Percentiles rank a stretch among this genome's conserved stretches.
These are phyloP conservation scores for Lepidocyrtoides sp. DNA, from an alignment of 2,888 invertebrate genomes.

Conservation along the genomic window DNA sequence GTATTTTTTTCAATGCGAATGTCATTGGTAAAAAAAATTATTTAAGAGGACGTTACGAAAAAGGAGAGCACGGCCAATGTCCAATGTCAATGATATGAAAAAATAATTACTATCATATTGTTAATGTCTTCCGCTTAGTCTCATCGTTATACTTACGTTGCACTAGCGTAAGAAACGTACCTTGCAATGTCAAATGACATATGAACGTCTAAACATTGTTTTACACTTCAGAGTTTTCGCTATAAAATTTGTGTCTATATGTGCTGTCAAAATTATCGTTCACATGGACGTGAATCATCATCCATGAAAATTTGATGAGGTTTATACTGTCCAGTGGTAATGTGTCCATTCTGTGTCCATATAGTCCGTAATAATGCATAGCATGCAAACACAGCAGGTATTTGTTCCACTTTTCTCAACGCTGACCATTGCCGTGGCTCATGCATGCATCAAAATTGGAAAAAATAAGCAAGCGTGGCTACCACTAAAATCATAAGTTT, in stretches of 20 bases:
- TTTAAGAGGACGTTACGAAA: not conserved
- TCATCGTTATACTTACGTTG: slow-evolving; percentile 22
- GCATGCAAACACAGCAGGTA: not conserved
- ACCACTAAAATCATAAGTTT: not conserved
- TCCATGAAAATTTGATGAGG: slow-evolving; percentile 68
- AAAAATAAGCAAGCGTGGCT: not conserved
- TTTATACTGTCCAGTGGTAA: slow-evolving; percentile 17
- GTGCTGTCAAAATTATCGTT: not conserved
- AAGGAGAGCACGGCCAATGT: slow-evolving; percentile 75
- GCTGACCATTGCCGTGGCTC: too few relatives aligned
- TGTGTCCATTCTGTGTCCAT: not conserved
- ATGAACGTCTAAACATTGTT: not conserved
- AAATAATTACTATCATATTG: slow-evolving; percentile 15
- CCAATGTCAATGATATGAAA: slow-evolving; percentile 69
- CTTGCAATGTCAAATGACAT: not conserved
- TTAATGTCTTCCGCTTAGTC: too few relatives aligned
- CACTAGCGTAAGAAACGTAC: not conserved
- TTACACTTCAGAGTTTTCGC: not conserved
- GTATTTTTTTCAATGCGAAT: slow-evolving; percentile 52
- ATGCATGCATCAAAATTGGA: slow-evolving; percentile 20
- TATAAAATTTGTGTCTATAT: not conserved
- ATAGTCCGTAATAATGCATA: too few relatives aligned
- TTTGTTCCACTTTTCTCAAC: slow-evolving; percentile 29
- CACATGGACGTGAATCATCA: slow-evolving; percentile 21
- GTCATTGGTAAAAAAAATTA: slow-evolving; percentile 31